Percentiles rank a stretch among this genome's conserved stretches.
These are phyloP conservation scores for Palythoa grandiflora DNA, from an alignment of 92 coral and sea anemone species.

Conservation along the genomic window DNA sequence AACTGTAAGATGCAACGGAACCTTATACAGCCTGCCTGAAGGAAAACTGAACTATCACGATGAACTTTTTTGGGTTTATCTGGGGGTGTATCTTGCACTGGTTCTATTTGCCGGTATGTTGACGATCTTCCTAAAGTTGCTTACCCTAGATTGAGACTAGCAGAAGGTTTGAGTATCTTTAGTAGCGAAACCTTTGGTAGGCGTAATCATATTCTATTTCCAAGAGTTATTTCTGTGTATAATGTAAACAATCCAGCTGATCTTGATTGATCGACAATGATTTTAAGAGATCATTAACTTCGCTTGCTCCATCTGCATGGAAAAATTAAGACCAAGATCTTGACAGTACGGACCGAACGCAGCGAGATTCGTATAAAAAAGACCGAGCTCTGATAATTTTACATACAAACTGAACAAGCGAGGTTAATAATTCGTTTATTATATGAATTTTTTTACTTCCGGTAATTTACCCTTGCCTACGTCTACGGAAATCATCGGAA, in stretches of 20 bases:
- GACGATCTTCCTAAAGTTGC: not conserved
- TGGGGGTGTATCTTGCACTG: slow-evolving; percentile 81
- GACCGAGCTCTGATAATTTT: no score
- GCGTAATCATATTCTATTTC: not conserved
- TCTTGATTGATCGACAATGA: not conserved
- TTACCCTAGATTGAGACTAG: not conserved
- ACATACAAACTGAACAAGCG: no score
- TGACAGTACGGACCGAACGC: no score
- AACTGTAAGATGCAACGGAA: slow-evolving; percentile 74
- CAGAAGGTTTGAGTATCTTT: not conserved
- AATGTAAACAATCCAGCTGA: not conserved
- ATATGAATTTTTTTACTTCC: no score
- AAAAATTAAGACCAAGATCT: no score
- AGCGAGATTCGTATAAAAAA: no score
- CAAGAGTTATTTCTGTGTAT: not conserved
- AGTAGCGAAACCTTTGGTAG: not conserved
- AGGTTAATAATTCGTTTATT: no score
- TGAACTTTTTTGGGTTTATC: slow-evolving; percentile 83
- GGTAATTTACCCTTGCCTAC: no score
- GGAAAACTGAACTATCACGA: slow-evolving; percentile 71
- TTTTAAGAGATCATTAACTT: not conserved
- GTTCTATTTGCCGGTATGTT: slow-evolving; percentile 90
- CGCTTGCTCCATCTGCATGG: no score
- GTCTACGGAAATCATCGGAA: no score
- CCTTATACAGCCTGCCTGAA: slow-evolving; percentile 68